phyloP scores from a whole-genome alignment of 1,140 invertebrate genomes.

The Drosophila littoralis region DNA sequence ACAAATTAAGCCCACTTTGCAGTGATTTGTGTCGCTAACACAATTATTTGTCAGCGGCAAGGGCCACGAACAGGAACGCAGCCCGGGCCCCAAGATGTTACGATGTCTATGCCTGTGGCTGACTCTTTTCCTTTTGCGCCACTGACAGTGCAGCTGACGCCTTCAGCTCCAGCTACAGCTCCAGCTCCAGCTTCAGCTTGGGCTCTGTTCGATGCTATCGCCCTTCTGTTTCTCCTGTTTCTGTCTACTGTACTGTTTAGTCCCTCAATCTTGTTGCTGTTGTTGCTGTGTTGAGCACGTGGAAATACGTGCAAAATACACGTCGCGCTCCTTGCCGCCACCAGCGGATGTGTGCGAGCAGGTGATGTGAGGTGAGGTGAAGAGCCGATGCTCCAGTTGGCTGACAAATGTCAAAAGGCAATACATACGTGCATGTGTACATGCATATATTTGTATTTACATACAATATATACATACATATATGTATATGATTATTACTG shows the following conservation, averaged over 20 bases:
- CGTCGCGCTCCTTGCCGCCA: conserved; percentile 5
- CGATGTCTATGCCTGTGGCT: neutral
- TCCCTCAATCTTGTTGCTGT: neutral
- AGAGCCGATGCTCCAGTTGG: neutral
- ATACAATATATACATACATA: neutral
- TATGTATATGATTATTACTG: neutral
- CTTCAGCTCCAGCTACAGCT: neutral
- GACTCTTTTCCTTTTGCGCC: neutral
- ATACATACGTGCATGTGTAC: neutral
- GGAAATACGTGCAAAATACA: conserved; percentile 32
- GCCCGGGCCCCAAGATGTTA: neutral
- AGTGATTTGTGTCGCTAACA: conserved; percentile 77
- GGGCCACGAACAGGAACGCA: conserved; percentile 1
- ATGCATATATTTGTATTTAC: neutral
- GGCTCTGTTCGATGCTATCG: neutral
- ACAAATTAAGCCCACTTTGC: conserved; percentile 78
- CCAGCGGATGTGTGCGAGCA: conserved; percentile 4
- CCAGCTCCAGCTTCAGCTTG: too few species aligned
- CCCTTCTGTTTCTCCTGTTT: neutral
- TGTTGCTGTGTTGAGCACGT: conserved; percentile 10
- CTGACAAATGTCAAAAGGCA: conserved; percentile 17
- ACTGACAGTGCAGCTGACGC: neutral
- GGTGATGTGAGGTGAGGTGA: conserved; percentile 4
- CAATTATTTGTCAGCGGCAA: conserved; percentile 66
- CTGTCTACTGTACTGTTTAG: conserved; percentile 4